Evolutionary conservation across 2,113 vertebrate genomes (phyloP).

Genomic region (Eupsittula cactorum): DNA sequence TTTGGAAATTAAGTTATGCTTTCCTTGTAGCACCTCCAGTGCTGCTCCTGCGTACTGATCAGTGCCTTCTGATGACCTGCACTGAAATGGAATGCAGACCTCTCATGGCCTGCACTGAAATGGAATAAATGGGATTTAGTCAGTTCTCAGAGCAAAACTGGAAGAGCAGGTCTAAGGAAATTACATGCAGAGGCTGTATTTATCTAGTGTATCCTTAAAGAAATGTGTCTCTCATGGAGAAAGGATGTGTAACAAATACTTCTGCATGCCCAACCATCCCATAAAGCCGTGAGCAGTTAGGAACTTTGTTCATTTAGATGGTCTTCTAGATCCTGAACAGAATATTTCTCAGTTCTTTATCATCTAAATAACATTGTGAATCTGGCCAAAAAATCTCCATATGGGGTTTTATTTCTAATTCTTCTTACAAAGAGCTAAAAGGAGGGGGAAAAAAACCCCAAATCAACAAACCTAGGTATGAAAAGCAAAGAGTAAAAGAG

Average conservation of each 20-base stretch:
- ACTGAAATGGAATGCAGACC: background rate
- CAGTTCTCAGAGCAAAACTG: background rate
- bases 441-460: accelerated
- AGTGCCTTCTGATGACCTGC: background rate
- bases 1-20: background rate
- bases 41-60: background rate
- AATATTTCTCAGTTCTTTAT: background rate
- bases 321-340: background rate
- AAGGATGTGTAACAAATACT: background rate
- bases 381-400: background rate
- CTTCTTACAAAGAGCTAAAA: background rate
- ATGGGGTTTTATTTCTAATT: background rate
- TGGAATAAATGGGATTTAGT: background rate
- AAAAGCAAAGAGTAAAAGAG: background rate
- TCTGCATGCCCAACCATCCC: background rate
- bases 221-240: background rate
- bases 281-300: background rate
- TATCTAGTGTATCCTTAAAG: background rate
- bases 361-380: background rate
- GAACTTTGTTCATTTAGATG: background rate
- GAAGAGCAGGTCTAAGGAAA: background rate
- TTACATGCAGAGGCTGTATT: background rate
- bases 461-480: background rate
- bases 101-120: background rate
- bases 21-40: background rate